Percentiles rank a stretch among this genome's conserved stretches.
Evolutionary conservation across 2,113 vertebrate species (phyloP).

Genomic region (Gadus chalcogrammus): DNA sequence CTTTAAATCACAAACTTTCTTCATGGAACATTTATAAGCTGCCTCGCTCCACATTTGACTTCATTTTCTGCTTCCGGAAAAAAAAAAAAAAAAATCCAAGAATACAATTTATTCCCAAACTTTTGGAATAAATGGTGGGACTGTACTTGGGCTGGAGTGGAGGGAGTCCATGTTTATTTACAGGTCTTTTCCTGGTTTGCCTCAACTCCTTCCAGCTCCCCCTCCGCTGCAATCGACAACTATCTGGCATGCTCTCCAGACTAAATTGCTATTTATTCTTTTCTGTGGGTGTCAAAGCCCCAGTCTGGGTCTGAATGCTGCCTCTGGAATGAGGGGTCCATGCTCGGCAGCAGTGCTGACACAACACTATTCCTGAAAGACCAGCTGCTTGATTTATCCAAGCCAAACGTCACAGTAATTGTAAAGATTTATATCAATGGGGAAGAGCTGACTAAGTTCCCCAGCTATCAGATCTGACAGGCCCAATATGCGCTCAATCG

Average conservation of each 20-base stretch:
- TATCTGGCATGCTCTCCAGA: slow-evolving; percentile 64
- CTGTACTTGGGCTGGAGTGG: slow-evolving; percentile 20
- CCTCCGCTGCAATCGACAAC: slow-evolving; percentile 57
- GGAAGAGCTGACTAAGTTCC: slow-evolving; percentile 71
- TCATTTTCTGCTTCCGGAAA: neutral
- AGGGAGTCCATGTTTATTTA: slow-evolving; percentile 64
- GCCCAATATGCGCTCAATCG: slow-evolving; percentile 68
- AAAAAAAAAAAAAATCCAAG: neutral
- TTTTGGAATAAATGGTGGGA: too few relatives aligned
- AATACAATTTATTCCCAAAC: neutral
- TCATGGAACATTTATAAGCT: slow-evolving; percentile 37
- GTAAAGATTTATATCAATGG: slow-evolving; percentile 77
- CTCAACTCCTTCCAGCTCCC: slow-evolving; percentile 47
- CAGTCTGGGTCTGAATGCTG: slow-evolving; percentile 54
- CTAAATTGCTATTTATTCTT: slow-evolving; percentile 73
- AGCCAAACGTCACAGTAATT: slow-evolving; percentile 74
- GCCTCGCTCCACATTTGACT: slow-evolving; percentile 24
- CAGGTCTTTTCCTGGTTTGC: slow-evolving; percentile 52
- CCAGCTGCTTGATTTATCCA: slow-evolving; percentile 65
- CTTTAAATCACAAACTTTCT: slow-evolving; percentile 22
- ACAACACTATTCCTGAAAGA: slow-evolving; percentile 68
- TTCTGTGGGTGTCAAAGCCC: slow-evolving; percentile 56
- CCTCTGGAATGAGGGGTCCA: slow-evolving; percentile 60
- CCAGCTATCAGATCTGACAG: slow-evolving; percentile 74
- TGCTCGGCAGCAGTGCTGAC: slow-evolving; percentile 66